A percentile compares a stretch with the other conserved stretches of the same genome.
phyloP scores from a whole-genome alignment of 2,797 vertebrate species.

The Sebastes kiyomatsui region DNA sequence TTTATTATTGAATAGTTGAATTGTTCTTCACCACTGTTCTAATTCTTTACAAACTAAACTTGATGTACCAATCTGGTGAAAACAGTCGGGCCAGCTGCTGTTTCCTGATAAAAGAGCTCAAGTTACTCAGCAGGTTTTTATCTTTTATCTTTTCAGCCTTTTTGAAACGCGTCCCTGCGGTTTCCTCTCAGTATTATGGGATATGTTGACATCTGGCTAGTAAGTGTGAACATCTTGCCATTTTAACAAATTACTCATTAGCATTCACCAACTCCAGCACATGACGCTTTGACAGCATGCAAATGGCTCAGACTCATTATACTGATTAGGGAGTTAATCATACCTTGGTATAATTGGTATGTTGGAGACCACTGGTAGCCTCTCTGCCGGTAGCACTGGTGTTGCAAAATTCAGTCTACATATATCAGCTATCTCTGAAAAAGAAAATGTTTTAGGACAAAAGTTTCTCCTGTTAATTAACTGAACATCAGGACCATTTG shows the following conservation, averaged over 20 bases:
- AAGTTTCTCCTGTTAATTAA: background rate
- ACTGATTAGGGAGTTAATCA: background rate
- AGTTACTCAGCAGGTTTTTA: background rate
- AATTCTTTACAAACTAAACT: background rate
- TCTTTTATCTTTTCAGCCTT: background rate
- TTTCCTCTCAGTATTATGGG: background rate
- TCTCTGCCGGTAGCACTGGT: too few relatives aligned
- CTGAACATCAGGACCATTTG: background rate
- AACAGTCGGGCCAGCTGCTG: background rate
- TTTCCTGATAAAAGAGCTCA: background rate
- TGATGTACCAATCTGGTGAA: background rate
- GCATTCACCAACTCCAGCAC: background rate
- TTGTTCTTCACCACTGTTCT: background rate
- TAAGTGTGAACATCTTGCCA: background rate
- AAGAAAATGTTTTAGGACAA: too few relatives aligned
- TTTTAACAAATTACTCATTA: background rate
- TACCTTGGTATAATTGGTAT: background rate
- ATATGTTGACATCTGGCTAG: background rate
- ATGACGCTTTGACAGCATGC: background rate
- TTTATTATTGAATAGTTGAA: background rate
- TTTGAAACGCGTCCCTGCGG: background rate
- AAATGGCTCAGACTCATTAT: background rate
- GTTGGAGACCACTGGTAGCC: background rate
- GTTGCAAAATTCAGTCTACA: background rate
- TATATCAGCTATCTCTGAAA: background rate